A percentile compares a stretch with the other conserved stretches of the same genome.
Evolutionary conservation across 2,113 vertebrate species (phyloP).

Genomic region (Rhagologus leucostigma): DNA sequence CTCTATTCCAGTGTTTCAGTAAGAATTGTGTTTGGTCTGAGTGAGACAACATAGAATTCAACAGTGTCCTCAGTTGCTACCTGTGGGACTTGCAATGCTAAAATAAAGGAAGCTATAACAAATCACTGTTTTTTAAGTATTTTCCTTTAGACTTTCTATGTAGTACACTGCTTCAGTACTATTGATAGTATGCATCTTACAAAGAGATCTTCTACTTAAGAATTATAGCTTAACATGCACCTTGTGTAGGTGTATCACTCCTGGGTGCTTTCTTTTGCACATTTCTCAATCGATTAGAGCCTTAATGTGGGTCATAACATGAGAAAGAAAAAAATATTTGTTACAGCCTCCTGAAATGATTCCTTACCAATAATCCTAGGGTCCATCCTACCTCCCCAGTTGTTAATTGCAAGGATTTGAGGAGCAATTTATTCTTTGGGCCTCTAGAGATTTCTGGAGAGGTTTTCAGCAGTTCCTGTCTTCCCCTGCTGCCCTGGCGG

Average conservation of each 20-base stretch:
- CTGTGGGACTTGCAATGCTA: not conserved
- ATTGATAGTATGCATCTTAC: not conserved
- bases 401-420: not conserved
- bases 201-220: not conserved
- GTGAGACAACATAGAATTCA: not conserved
- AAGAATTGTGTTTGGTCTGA: not conserved
- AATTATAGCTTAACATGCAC: not conserved
- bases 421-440: not conserved
- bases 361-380: not conserved
- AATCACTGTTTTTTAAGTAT: not conserved
- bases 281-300: not conserved
- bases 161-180: not conserved
- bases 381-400: not conserved
- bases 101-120: not conserved
- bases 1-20: not conserved
- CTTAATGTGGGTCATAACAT: not conserved
- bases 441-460: not conserved
- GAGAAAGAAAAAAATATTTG: not conserved
- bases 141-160: not conserved
- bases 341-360: not conserved
- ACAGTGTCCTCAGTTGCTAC: not conserved
- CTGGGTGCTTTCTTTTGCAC: not conserved
- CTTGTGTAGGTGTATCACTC: not conserved
- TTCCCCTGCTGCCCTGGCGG: not conserved
- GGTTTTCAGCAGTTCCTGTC: not conserved